A percentile compares a stretch with the other conserved stretches of the same genome.
These are phyloP conservation scores for Hydraecia micacea DNA, from an alignment of 2,888 invertebrate species.

Conservation along the genomic window DNA sequence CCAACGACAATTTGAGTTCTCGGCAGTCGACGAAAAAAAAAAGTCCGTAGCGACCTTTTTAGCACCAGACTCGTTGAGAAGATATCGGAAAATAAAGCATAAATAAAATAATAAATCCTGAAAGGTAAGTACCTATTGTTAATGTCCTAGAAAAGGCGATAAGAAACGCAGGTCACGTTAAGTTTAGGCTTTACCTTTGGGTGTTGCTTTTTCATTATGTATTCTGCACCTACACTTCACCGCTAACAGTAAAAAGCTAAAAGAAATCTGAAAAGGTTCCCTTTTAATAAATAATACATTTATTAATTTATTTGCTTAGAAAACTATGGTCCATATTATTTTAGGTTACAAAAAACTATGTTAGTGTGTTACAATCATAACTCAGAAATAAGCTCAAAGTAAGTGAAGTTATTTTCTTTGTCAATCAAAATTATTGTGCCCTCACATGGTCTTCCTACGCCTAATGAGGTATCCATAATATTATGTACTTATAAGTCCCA, in stretches of 20 bases:
- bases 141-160: slow-evolving; percentile 40
- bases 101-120: slow-evolving; percentile 6
- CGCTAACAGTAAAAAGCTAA: neutral
- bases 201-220: slow-evolving; percentile 26
- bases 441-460: neutral
- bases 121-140: slow-evolving; percentile 7
- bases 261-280: neutral
- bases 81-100: slow-evolving; percentile 10
- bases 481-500: neutral
- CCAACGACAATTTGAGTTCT: neutral
- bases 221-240: slow-evolving; percentile 29
- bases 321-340: too few relatives aligned
- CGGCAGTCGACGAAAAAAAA: neutral
- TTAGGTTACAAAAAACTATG: too few relatives aligned
- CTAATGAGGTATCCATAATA: neutral
- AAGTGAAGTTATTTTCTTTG: neutral
- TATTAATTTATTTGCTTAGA: too few relatives aligned
- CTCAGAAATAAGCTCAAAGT: neutral
- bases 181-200: slow-evolving; percentile 21
- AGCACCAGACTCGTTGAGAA: neutral
- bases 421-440: neutral
- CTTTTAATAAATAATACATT: neutral
- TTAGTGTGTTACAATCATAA: too few relatives aligned
- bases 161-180: slow-evolving; percentile 36
- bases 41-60: neutral